These are phyloP conservation scores for Synanceia verrucosa DNA, from an alignment of 2,797 vertebrate genomes.

Conservation along the genomic window DNA sequence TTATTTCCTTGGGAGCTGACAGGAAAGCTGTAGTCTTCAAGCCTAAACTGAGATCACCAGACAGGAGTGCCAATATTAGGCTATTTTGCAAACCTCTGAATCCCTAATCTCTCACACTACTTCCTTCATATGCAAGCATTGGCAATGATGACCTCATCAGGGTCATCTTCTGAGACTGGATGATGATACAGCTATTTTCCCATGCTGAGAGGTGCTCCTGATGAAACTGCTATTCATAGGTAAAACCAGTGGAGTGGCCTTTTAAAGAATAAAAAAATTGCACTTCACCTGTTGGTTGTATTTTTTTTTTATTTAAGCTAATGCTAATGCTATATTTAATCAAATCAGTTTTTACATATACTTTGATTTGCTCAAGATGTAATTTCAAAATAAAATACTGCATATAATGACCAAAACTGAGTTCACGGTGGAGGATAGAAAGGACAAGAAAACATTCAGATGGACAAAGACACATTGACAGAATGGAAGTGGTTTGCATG, in stretches of 20 bases:
- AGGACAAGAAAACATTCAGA: background rate
- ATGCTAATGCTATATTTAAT: background rate
- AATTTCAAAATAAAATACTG: background rate
- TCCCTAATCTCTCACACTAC: no score
- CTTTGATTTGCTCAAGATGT: background rate
- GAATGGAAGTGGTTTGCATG: background rate
- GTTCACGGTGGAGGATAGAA: background rate
- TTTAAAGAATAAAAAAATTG: background rate
- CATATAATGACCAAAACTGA: background rate
- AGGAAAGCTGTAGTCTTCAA: background rate
- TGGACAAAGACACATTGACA: background rate
- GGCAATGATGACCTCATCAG: background rate
- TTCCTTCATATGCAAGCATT: background rate
- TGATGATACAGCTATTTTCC: background rate
- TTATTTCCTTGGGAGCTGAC: no score
- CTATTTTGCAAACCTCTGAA: no score
- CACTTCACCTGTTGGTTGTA: background rate
- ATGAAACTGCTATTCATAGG: background rate
- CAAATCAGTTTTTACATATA: background rate
- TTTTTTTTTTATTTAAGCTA: background rate
- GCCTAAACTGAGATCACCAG: no score
- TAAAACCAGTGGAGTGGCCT: background rate
- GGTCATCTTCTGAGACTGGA: background rate
- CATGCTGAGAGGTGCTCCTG: background rate
- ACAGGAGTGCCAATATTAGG: no score